These are phyloP conservation scores for Camelus dromedarius DNA, from an alignment of 2,113 vertebrate genomes.

Conservation along the genomic window DNA sequence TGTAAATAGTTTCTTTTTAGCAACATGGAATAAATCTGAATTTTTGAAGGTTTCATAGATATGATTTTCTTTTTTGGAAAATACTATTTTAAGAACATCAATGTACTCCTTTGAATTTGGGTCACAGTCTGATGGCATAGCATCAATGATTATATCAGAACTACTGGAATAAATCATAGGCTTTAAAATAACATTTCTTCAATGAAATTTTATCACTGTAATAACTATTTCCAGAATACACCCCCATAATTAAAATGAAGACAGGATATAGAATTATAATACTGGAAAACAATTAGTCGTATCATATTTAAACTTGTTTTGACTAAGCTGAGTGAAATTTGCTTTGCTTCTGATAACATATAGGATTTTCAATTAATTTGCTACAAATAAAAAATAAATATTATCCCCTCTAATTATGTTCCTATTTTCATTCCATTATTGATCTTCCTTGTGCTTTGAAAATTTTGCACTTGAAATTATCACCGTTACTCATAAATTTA, in stretches of 20 bases:
- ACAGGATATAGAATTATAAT: neutral
- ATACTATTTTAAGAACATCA: neutral
- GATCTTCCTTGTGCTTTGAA: neutral
- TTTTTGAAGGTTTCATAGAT: neutral
- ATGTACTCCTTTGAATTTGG: constrained; percentile 36
- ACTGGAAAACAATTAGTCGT: neutral
- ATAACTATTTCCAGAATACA: neutral
- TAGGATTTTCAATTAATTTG: constrained; percentile 45
- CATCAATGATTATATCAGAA: neutral
- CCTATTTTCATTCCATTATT: constrained; percentile 16
- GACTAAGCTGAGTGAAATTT: neutral
- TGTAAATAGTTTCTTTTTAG: constrained; percentile 27
- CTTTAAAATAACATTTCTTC: neutral
- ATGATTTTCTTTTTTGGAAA: neutral
- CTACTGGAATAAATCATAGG: neutral
- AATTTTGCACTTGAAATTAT: neutral
- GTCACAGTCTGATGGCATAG: constrained; percentile 26
- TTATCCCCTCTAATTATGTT: neutral
- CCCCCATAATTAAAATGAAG: neutral
- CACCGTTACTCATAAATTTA: neutral
- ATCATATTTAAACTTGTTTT: constrained; percentile 39
- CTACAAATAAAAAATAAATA: constrained; percentile 7
- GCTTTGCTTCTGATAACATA: neutral
- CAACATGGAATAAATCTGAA: neutral
- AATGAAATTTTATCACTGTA: constrained; percentile 14